Percentiles rank a stretch among this genome's conserved stretches.
Conservation (phyloP, 53 echinoderm and acorn worm species). For the Patiria pectinifera region DNA sequence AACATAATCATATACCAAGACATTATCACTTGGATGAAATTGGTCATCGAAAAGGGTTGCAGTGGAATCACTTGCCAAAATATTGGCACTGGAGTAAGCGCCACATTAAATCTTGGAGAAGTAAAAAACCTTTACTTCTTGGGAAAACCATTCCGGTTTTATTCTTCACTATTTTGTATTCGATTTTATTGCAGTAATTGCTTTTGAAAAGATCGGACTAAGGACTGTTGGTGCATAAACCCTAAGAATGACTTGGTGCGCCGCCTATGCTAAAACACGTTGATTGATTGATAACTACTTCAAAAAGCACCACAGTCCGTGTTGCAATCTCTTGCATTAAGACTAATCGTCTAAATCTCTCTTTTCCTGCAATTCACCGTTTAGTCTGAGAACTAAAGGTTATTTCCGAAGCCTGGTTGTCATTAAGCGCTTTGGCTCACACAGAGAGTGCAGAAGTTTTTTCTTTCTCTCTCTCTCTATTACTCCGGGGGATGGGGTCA, state of each 20-base stretch:
- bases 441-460: not conserved
- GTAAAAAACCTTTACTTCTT: not conserved
- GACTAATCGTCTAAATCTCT: constrained; percentile 1
- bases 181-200: too few relatives aligned
- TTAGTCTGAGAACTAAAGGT: not conserved
- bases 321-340: not conserved
- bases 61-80: too few relatives aligned
- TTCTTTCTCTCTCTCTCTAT: not conserved
- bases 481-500: constrained; percentile 8
- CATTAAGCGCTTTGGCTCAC: not conserved
- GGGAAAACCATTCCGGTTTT: not conserved
- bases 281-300: constrained; percentile 7
- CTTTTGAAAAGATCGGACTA: too few relatives aligned
- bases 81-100: not conserved
- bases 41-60: too few relatives aligned
- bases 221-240: not conserved
- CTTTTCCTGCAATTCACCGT: not conserved
- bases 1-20: too few relatives aligned
- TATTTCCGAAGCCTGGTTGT: not conserved
- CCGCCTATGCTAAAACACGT: not conserved
- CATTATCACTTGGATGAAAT: too few relatives aligned
- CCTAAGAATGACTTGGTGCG: not conserved
- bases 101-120: not conserved
- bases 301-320: not conserved
- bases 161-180: not conserved